These are phyloP conservation scores for Polyommatus icarus DNA, from an alignment of 2,888 invertebrate species.

Conservation along the genomic window DNA sequence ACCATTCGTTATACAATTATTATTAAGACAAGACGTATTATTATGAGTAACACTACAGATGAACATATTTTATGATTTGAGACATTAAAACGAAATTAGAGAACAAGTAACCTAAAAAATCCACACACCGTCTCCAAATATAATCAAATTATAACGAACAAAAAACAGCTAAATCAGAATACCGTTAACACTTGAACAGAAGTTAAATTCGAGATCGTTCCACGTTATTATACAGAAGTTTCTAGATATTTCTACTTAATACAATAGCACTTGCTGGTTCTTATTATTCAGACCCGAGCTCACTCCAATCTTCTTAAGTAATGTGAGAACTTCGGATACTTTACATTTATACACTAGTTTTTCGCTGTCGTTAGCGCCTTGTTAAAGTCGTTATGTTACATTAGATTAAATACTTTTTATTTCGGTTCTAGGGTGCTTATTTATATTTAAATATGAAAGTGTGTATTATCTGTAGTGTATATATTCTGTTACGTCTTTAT, in stretches of 20 bases:
- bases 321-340: constrained; percentile 54
- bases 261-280: constrained; percentile 58
- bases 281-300: constrained; percentile 62
- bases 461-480: no score
- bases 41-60: no score
- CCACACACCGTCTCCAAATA: neutral
- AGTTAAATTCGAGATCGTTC: constrained; percentile 44
- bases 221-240: constrained; percentile 42
- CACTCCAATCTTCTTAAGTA: constrained; percentile 69
- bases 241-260: constrained; percentile 56
- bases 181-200: constrained; percentile 30
- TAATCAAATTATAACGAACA: constrained; percentile 6
- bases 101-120: neutral
- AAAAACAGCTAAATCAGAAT: constrained; percentile 10
- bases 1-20: no score
- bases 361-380: constrained; percentile 37
- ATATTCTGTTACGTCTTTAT: no score
- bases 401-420: constrained; percentile 1
- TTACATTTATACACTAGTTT: constrained; percentile 46
- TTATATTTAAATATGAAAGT: neutral
- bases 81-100: no score
- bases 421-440: neutral
- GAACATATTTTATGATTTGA: no score
- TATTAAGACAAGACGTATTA: no score
- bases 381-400: constrained; percentile 3